Evolutionary conservation across 2,797 vertebrate species (phyloP), one percentile per base, ranked within the genome.

Genomic region (Lepilemur septentrionalis): DNA sequence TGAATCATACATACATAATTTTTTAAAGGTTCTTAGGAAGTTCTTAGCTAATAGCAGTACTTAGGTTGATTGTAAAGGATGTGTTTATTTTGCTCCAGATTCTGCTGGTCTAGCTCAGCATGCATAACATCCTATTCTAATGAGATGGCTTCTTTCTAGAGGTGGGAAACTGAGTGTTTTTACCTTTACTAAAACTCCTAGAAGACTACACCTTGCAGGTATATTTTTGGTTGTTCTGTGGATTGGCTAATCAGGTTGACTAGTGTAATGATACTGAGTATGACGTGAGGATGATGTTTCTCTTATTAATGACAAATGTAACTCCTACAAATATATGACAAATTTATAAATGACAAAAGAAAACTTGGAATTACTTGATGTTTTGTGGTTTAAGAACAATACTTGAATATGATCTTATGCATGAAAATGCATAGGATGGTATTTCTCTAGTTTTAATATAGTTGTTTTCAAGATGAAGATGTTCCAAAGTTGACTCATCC

Each of bases 391-490:
- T 99, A 97, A 99, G 97, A 97, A 99, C 98, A 76, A 99, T 98
- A 32, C 99, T 99, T 59, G 99, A 99, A 32, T 99, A 99, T 46
- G 99, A 99, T 88, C 99, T 98, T 52, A 99, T 99, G 72, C 99
- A 99, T 78, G 99, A 99, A 98, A 99, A 99, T 17, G 99, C 99
- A 1, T 98, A 98, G 1, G 99, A 98, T 12, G 99, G 99, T 67
- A 99, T 97, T 94, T 99, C 99, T 93, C 99, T 98, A 4, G 98
- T 98, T 95, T 99, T 99, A 32, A 99, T 99, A 30, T 99, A 99
- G 98, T 99, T 99, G 98, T 99, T 99, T 95, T 99, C 99, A 81
- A 99, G 99, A 96, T 99, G 99, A 97, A 99, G 96, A 0, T 99
- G 99, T 97, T 99, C 99, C 85, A 99, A 83, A 46, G 96, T 99